phyloP scores from a whole-genome alignment of 2,888 invertebrate species.

The Leptopilina myrica region DNA sequence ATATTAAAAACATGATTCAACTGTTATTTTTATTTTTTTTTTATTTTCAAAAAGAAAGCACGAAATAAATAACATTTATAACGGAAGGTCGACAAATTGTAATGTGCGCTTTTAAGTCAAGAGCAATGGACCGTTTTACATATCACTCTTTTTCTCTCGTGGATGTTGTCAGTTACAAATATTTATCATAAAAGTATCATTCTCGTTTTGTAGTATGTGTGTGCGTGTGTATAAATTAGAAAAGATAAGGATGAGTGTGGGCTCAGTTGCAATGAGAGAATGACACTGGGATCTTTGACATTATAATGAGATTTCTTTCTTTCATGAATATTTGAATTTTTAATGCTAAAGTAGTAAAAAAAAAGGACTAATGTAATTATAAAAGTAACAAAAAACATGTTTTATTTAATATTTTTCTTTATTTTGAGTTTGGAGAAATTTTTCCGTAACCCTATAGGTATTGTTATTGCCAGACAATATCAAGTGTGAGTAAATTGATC shows the following conservation, averaged over 20 bases:
- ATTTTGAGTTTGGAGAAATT: no score
- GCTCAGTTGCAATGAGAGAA: background rate
- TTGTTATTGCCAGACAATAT: no score
- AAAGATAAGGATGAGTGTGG: conserved; percentile 33
- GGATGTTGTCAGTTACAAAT: background rate
- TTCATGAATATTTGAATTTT: background rate
- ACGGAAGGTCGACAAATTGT: conserved; percentile 12
- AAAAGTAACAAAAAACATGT: no score
- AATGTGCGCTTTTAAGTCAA: background rate
- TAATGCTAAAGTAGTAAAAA: no score
- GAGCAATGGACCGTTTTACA: conserved; percentile 8
- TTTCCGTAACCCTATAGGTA: no score
- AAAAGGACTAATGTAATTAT: no score
- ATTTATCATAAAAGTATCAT: conserved; percentile 1
- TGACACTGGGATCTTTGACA: conserved; percentile 15
- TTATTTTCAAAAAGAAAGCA: background rate
- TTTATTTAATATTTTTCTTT: no score
- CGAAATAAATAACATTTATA: background rate
- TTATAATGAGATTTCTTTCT: conserved; percentile 10
- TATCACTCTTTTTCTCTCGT: background rate
- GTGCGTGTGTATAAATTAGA: background rate
- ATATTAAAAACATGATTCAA: background rate
- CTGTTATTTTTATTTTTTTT: background rate
- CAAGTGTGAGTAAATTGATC: background rate
- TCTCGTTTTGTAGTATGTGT: background rate